phyloP scores from a whole-genome alignment of 1,140 invertebrate species.

The Ganaspis sp. region DNA sequence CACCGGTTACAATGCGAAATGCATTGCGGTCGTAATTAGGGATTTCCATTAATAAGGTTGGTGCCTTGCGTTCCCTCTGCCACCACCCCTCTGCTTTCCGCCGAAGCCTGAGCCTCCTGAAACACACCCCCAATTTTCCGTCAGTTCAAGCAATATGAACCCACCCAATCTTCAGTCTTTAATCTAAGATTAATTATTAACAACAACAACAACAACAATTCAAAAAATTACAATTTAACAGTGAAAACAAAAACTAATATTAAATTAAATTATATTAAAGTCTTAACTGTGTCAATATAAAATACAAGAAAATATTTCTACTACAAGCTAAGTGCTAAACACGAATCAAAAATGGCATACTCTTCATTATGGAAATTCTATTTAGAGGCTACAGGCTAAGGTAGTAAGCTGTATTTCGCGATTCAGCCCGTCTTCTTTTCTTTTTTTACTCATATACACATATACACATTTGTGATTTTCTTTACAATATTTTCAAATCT shows the following conservation, averaged over 20 bases:
- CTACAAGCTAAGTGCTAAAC: constrained; percentile 12
- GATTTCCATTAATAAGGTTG: constrained; percentile 83
- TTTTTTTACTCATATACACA: too few species aligned
- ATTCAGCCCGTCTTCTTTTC: background rate
- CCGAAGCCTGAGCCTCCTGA: constrained; percentile 80
- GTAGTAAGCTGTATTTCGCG: constrained; percentile 66
- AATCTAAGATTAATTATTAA: constrained; percentile 3
- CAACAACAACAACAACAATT: too few species aligned
- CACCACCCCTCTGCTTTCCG: constrained; percentile 79
- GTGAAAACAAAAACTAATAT: constrained; percentile 30
- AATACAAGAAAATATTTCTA: constrained; percentile 12
- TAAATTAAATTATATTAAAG: constrained; percentile 26
- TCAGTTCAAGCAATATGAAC: constrained; percentile 78
- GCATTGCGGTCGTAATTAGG: constrained; percentile 71
- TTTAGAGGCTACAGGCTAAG: constrained; percentile 76
- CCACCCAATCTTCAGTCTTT: constrained; percentile 31
- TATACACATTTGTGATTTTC: background rate
- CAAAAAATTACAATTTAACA: background rate
- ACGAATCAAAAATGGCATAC: constrained; percentile 8
- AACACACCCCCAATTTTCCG: constrained; percentile 72
- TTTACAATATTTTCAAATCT: background rate
- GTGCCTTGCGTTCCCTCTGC: constrained; percentile 85
- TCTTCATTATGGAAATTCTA: constrained; percentile 61
- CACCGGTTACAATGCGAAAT: constrained; percentile 74
- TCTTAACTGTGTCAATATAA: background rate